These are phyloP conservation scores for Bicyclus anynana DNA, from an alignment of 1,140 invertebrate genomes.

Conservation along the genomic window DNA sequence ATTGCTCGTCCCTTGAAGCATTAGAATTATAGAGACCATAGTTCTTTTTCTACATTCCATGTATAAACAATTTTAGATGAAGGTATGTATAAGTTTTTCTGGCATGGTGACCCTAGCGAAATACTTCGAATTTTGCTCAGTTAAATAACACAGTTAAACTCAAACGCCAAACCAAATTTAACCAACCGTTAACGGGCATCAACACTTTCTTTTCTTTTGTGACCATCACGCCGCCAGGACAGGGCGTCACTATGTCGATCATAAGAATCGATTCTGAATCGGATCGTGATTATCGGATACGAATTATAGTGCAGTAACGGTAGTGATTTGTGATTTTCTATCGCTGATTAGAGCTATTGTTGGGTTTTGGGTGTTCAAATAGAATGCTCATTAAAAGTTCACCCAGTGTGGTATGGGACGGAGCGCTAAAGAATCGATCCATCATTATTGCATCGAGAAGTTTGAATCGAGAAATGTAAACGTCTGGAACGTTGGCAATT, in stretches of 20 bases:
- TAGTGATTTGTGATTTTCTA: slow-evolving; percentile 56
- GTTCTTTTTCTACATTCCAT: too few relatives aligned
- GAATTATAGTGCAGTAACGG: slow-evolving; percentile 50
- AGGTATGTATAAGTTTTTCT: background rate
- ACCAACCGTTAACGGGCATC: slow-evolving; percentile 51
- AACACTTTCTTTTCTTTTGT: slow-evolving; percentile 65
- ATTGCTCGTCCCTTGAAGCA: too few relatives aligned
- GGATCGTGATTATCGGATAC: slow-evolving; percentile 53
- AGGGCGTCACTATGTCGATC: slow-evolving; percentile 59
- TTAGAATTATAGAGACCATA: too few relatives aligned
- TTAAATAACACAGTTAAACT: slow-evolving; percentile 14
- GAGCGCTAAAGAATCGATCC: slow-evolving; percentile 10
- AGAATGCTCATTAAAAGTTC: slow-evolving; percentile 50
- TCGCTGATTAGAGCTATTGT: slow-evolving; percentile 64
- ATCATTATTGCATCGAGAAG: slow-evolving; percentile 14
- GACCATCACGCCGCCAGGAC: slow-evolving; percentile 34
- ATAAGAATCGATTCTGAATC: slow-evolving; percentile 57
- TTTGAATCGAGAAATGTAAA: slow-evolving; percentile 15
- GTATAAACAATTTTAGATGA: too few relatives aligned
- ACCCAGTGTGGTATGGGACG: slow-evolving; percentile 10
- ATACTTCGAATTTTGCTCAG: slow-evolving; percentile 14
- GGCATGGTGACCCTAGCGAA: background rate
- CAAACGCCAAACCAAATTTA: slow-evolving; percentile 44
- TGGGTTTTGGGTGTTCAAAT: slow-evolving; percentile 42
- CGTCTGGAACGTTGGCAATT: slow-evolving; percentile 12